Evolutionary conservation across 1,140 invertebrate genomes (phyloP), one percentile per base, ranked within the genome.

Genomic region (Sycophila sp.): DNA sequence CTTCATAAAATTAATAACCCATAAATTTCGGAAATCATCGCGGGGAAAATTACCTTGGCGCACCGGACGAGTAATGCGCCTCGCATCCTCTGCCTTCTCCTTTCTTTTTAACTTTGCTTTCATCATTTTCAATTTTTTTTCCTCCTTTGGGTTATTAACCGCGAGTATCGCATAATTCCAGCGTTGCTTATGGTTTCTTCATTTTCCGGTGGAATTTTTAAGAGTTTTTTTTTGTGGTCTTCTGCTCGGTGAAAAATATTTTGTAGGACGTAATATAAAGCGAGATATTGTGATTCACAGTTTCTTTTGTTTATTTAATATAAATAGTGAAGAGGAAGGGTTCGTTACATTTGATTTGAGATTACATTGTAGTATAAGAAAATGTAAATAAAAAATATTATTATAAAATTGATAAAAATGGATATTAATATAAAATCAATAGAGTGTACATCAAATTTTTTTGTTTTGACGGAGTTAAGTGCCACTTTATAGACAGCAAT

Each of bases 1-100:
- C 63, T 77, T 78, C 74, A 75, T 76, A 78, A 78, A 78, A 78
- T 77, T 78, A 78, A 78, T 78, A 78, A 78, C 70, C 73, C 68
- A 77, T 78, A 77, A 78, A 78, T 78, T 72, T 71, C 56, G 24
- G 13, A 34, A 63, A 72, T 68, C 69, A 75, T 74, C 62, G 62
- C 17, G 32, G 60, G 38, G 77, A 78, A 78, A 77, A 77, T 78
- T 78, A 69, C 70, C 59, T 49, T 40, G 28, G 68, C 71, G 71
- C 76, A 69, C 59, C 72, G 70, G 64, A 71, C 17, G 11, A 15
- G 28, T n/a, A n/a, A n/a, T n/a, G n/a, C n/a, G n/a, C 6, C 40
- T 4, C 7, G 4, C 40, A n/a, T 42, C n/a, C n/a, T 42, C n/a
- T 10, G 4, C 7, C 15, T 10, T 4, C 8, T n/a, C 40, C 15